Percentiles rank a stretch among this genome's conserved stretches.
phyloP scores from a whole-genome alignment of 2,113 vertebrate species.

The Pollimyrus isidori region DNA sequence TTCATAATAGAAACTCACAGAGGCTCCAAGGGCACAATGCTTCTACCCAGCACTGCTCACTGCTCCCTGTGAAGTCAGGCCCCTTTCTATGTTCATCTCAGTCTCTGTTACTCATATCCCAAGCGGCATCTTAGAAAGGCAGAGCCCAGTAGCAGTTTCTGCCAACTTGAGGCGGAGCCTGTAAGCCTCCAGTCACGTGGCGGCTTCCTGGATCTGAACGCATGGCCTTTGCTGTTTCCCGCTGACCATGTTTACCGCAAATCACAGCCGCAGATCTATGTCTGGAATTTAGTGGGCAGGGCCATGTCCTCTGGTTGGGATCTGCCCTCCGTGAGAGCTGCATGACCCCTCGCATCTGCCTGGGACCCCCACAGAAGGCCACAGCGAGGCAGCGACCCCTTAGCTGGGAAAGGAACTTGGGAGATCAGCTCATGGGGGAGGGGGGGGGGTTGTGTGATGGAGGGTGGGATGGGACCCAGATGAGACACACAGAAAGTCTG shows the following conservation, averaged over 20 bases:
- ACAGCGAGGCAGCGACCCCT: conserved; percentile 5
- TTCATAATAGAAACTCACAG: neutral
- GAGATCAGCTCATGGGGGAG: conserved; percentile 45
- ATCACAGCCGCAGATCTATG: neutral
- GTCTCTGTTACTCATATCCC: neutral
- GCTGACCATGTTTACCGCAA: neutral
- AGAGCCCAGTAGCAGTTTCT: neutral
- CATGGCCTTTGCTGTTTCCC: neutral
- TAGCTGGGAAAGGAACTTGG: conserved; percentile 22
- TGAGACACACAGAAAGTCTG: conserved; percentile 26
- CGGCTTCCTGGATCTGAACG: neutral
- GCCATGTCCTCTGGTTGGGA: neutral
- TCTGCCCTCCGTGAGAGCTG: neutral
- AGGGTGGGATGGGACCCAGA: conserved; percentile 19
- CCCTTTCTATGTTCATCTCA: neutral
- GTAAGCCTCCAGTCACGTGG: neutral
- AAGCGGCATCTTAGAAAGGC: neutral
- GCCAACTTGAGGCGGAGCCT: neutral
- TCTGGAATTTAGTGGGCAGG: neutral
- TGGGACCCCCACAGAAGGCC: neutral
- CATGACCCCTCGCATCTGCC: conserved; percentile 44
- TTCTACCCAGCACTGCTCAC: neutral
- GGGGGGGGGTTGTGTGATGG: neutral
- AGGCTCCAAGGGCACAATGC: neutral
- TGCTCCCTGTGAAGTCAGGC: neutral